These are phyloP conservation scores for Lampris incognitus DNA, from an alignment of 2,113 vertebrate genomes.

Conservation along the genomic window DNA sequence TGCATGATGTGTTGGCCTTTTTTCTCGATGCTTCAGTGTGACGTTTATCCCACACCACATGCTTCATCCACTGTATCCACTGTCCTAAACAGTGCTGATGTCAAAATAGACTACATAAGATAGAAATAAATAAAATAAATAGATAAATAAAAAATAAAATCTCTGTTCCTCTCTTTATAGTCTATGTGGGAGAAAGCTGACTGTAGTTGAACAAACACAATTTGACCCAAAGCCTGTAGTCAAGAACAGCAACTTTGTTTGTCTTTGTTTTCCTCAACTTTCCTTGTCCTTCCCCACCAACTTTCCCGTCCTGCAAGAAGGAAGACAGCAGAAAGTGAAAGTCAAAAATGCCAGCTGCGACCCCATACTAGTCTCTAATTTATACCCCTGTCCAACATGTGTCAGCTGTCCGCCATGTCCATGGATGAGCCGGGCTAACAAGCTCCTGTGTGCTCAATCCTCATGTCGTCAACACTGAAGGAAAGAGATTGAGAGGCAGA, in stretches of 20 bases:
- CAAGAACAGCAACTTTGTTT: constrained; percentile 59
- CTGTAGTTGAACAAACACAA: constrained; percentile 69
- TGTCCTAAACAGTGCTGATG: constrained; percentile 22
- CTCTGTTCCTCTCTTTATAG: constrained; percentile 32
- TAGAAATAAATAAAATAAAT: constrained; percentile 6
- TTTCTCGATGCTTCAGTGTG: constrained; percentile 10
- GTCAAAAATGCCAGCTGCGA: constrained; percentile 47
- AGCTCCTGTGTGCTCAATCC: constrained; percentile 53
- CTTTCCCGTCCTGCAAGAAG: constrained; percentile 36
- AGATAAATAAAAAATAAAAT: constrained; percentile 1
- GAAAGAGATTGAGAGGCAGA: not conserved
- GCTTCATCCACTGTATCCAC: constrained; percentile 11
- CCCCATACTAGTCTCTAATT: constrained; percentile 22
- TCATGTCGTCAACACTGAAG: constrained; percentile 34
- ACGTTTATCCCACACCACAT: constrained; percentile 41
- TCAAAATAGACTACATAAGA: constrained; percentile 51
- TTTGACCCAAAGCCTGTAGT: constrained; percentile 51
- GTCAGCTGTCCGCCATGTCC: constrained; percentile 43
- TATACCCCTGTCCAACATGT: constrained; percentile 39
- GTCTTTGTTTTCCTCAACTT: constrained; percentile 66
- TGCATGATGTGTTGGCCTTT: constrained; percentile 5
- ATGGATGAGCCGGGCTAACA: constrained; percentile 44
- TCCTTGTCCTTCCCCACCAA: constrained; percentile 38
- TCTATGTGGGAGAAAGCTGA: constrained; percentile 58
- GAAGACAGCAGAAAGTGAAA: constrained; percentile 37